Evolutionary conservation across 1,140 invertebrate species (phyloP), one percentile per base, ranked within the genome.

Genomic region (Trichonephila inaurata): DNA sequence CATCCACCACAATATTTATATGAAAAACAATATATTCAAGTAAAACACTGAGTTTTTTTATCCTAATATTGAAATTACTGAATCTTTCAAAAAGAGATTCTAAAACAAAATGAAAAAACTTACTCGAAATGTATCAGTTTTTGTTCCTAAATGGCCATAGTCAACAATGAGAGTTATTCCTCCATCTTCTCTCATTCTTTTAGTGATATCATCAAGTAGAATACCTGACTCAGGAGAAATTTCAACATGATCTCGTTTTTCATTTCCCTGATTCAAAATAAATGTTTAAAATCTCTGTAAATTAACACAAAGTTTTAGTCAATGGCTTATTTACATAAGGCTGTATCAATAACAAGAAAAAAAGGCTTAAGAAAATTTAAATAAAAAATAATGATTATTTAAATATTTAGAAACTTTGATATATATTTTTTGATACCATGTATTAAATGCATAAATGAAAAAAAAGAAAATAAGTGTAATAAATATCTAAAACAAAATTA

Each of bases 101-200:
- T 12, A 51, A 51, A 51, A 51, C 0, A 51, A 51, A 51, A 51
- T 10, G 7, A 5, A 69, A 83, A 58, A 40, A 89, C 72, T 69
- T 96, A 97, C 97, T 95, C 98, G 97, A 95, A 99, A 98, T 16
- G 98, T 99, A 95, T 99, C 98, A 10, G 97, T 97, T 95, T 98
- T 98, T 1, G 97, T 97, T 44, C 98, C 98, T 95, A 97, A 96
- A 96, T 99, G 98, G 1, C 99, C 99, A 96, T 99, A 99, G 96
- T 99, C 99, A 94, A 97, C 97, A 62, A 99, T 97, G 18, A 99
- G 96, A 18, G 97, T 97, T 95, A 98, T 97, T 44, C 99, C 99
- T 89, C 99, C 99, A 85, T 94, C 89, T 88, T 91, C 72, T 82
- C 97, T 97, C 14, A 99, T 96, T 94, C 97, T 96, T 16, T 96